phyloP scores from a whole-genome alignment of 1,140 invertebrate species.

The Eurosta solidaginis region DNA sequence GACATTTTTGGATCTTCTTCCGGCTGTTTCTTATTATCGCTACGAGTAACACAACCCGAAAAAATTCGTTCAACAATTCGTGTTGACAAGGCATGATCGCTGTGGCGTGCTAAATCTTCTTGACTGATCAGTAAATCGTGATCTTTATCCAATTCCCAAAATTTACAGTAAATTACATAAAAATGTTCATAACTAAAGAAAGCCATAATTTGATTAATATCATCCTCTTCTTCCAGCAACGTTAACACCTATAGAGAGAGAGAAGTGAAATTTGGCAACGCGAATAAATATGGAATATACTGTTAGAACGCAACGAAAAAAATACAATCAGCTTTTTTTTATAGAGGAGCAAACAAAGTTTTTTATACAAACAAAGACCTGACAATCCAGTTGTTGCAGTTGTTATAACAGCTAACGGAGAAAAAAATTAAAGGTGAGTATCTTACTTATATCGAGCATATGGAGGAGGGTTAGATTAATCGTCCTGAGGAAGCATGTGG shows the following conservation, averaged over 20 bases:
- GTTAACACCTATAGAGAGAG: constrained; percentile 69
- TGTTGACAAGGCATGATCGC: constrained; percentile 93
- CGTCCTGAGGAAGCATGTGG: too few species aligned
- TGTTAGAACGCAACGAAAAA: not conserved
- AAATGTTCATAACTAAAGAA: constrained; percentile 99
- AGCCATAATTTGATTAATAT: constrained; percentile 96
- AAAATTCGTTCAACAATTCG: constrained; percentile 97
- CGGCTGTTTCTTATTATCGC: constrained; percentile 64
- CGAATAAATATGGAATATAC: not conserved
- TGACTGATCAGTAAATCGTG: constrained; percentile 96
- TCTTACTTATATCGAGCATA: too few species aligned
- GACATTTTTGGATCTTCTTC: constrained; percentile 78
- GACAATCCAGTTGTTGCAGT: too few species aligned
- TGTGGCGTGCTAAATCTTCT: constrained; percentile 91
- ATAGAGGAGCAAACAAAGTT: too few species aligned
- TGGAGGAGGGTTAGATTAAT: too few species aligned
- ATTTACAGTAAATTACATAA: constrained; percentile 99
- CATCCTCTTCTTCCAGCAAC: constrained; percentile 86
- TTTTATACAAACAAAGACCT: too few species aligned
- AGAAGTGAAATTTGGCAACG: not conserved
- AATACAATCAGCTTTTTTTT: not conserved
- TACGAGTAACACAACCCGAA: constrained; percentile 91
- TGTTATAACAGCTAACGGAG: too few species aligned
- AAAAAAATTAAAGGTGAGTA: too few species aligned
- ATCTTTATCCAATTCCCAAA: constrained; percentile 99